Evolutionary conservation across 2,888 invertebrate genomes (phyloP).

Genomic region (Dyspetes luteomarginatus): DNA sequence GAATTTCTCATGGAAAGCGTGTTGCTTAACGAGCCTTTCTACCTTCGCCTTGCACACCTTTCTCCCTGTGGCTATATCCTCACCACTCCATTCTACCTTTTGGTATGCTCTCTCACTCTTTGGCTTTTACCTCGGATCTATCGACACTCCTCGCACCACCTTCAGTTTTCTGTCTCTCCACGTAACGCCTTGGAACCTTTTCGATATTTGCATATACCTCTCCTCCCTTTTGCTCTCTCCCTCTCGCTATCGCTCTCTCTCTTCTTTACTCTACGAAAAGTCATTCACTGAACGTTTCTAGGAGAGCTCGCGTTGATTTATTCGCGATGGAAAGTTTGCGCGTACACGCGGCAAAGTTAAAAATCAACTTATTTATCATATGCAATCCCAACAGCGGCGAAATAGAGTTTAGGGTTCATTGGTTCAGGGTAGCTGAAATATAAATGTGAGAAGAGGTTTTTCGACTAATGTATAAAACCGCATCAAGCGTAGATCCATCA

Average conservation of each 20-base stretch:
- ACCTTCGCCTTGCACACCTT: constrained; percentile 53
- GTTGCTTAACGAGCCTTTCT: constrained; percentile 75
- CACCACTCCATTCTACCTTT: constrained; percentile 38
- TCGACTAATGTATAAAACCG: neutral
- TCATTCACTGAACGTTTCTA: constrained; percentile 51
- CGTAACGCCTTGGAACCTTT: constrained; percentile 56
- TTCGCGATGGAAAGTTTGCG: constrained; percentile 50
- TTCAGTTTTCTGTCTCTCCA: constrained; percentile 54
- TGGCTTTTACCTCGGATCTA: constrained; percentile 33
- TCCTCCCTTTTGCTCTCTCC: neutral
- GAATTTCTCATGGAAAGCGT: constrained; percentile 70
- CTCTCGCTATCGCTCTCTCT: neutral
- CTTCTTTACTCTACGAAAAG: constrained; percentile 39
- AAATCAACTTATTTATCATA: constrained; percentile 62
- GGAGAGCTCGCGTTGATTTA: constrained; percentile 51
- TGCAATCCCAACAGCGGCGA: constrained; percentile 11
- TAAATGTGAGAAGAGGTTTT: constrained; percentile 11
- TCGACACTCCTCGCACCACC: constrained; percentile 33
- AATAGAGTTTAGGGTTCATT: constrained; percentile 45
- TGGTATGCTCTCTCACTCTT: constrained; percentile 24
- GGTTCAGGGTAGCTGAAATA: constrained; percentile 32
- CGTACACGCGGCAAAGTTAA: constrained; percentile 49
- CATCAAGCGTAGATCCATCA: constrained; percentile 4
- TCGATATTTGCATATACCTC: constrained; percentile 65
- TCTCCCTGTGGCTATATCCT: constrained; percentile 46